Evolutionary conservation across 1,140 invertebrate species (phyloP), one percentile per base, ranked within the genome.

Genomic region (Meloidogyne floridensis): DNA sequence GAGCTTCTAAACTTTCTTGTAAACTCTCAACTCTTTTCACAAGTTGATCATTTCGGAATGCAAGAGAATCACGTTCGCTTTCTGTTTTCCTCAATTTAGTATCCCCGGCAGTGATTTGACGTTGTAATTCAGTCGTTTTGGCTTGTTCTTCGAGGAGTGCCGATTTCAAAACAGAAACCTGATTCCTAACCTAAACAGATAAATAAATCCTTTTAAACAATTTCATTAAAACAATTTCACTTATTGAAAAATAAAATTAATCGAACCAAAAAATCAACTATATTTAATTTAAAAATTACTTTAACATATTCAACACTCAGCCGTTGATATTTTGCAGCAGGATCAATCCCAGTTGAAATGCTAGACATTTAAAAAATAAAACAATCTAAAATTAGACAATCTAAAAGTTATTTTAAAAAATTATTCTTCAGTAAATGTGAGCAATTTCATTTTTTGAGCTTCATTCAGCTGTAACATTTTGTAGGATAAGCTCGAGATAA

Each of bases 1-100:
- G 73, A 11, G 82, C 71, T 20, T 86, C 85, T 7, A 86, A 74
- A 54, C 65, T 80, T 51, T 82, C 54, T 73, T 86, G 85, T 43
- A 86, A 74, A n/a, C 42, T 72, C 70, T 87, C 86, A n/a, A 87
- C 86, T 43, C 86, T 75, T 77, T 88, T 87, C 15, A 84, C 72
- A 18, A 87, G 76, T 75, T 87, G 86, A n/a, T 81, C 84, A 79
- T 87, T 87, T 59, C 86, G 84, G 59, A 87, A 87, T 3, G 73
- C 80, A 5, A 87, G 80, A n/a, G 83, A 80, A 32, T 87, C 86
- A 74, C 87, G 87, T 82, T 87, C 86, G 18, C 70, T 54, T 13
- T 83, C 59, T 59, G 83, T n/a, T 65, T 85, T 87, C 70, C 84
- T 81, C 6, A 86, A 73, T 47, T 77, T 53, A 32, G 81, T 81